These are phyloP conservation scores for Anoplopoma fimbria DNA, from an alignment of 2,113 vertebrate genomes.

Conservation along the genomic window DNA sequence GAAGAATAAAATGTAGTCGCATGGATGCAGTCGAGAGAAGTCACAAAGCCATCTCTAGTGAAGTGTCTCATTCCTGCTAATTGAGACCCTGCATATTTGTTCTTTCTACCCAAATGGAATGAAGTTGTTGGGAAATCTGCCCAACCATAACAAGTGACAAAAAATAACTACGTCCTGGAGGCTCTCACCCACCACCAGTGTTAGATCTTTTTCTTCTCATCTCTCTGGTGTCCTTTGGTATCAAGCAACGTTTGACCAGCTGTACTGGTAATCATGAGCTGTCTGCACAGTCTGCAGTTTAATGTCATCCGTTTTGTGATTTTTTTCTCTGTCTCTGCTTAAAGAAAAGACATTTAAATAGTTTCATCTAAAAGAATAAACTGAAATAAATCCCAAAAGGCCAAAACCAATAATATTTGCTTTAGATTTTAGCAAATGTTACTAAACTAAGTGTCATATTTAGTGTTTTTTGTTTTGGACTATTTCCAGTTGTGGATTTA, in stretches of 20 bases:
- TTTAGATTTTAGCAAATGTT: not conserved
- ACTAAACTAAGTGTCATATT: not conserved
- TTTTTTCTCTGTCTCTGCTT: not conserved
- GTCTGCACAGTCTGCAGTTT: not conserved
- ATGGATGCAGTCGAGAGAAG: not conserved
- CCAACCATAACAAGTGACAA: not conserved
- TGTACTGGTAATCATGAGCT: not conserved
- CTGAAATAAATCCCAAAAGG: not conserved
- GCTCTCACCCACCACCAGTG: not conserved
- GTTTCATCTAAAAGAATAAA: not conserved
- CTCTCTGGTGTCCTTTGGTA: not conserved
- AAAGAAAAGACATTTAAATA: not conserved
- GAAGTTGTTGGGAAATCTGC: not conserved
- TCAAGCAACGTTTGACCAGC: not conserved
- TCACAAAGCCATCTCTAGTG: conserved; percentile 4
- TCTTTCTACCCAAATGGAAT: not conserved
- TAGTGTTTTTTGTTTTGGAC: not conserved
- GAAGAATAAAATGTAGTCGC: not conserved
- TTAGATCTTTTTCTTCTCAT: conserved; percentile 1
- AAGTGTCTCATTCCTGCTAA: not conserved
- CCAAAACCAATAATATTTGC: not conserved
- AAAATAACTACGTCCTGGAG: not conserved
- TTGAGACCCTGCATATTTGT: not conserved
- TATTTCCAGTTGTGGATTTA: not conserved
- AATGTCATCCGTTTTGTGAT: not conserved